phyloP scores from a whole-genome alignment of 1,140 invertebrate genomes.

The Danaus plexippus region DNA sequence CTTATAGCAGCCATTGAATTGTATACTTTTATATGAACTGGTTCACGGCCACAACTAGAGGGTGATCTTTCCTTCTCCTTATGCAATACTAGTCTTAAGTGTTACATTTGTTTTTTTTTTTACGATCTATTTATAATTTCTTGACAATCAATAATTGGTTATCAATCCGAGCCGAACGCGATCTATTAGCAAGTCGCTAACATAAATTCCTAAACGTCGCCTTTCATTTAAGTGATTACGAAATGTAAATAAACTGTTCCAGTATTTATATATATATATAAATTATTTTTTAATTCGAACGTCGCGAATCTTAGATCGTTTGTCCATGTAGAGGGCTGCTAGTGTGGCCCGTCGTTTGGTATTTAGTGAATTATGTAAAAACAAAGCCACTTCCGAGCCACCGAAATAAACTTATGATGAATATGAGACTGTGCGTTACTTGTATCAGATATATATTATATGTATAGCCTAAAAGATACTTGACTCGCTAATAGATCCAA shows the following conservation, averaged over 20 bases:
- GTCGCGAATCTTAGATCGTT: too few species aligned
- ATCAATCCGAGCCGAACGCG: slow-evolving; percentile 28
- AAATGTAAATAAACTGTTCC: slow-evolving; percentile 2
- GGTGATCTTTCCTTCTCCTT: slow-evolving; percentile 57
- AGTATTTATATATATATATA: slow-evolving; percentile 5
- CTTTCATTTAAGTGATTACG: not conserved
- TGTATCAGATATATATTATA: slow-evolving; percentile 23
- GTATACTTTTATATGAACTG: too few species aligned
- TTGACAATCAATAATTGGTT: slow-evolving; percentile 29
- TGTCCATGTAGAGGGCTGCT: too few species aligned
- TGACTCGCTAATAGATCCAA: slow-evolving; percentile 35
- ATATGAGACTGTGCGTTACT: slow-evolving; percentile 23
- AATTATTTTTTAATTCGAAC: too few species aligned
- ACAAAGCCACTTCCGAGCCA: slow-evolving; percentile 21
- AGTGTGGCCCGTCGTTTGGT: too few species aligned
- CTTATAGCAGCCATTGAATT: too few species aligned
- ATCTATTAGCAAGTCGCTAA: slow-evolving; percentile 31
- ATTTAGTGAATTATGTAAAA: too few species aligned
- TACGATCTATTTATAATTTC: slow-evolving; percentile 60
- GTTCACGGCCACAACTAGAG: slow-evolving; percentile 31
- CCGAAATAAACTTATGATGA: slow-evolving; percentile 22
- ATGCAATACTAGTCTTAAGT: slow-evolving; percentile 72
- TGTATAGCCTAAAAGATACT: slow-evolving; percentile 13
- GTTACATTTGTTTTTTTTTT: slow-evolving; percentile 65
- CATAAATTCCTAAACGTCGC: too few species aligned